phyloP scores from a whole-genome alignment of 1,140 invertebrate species.

The Aradophagus sp. region DNA sequence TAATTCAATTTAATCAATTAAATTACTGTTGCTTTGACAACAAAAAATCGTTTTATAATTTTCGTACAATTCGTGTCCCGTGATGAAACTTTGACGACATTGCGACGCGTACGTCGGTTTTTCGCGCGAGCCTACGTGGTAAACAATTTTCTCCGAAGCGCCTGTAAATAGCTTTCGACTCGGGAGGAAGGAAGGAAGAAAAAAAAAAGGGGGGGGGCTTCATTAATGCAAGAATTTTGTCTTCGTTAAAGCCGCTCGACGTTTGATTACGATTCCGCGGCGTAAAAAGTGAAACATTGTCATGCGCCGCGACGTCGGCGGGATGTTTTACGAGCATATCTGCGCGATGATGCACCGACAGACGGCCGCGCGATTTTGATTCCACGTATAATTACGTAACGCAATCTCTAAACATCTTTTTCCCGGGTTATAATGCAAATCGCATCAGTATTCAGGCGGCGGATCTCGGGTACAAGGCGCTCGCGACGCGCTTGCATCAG shows the following conservation, averaged over 20 bases:
- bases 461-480: constrained; percentile 10
- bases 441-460: constrained; percentile 34
- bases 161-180: too few species aligned
- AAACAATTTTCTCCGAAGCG: too few species aligned
- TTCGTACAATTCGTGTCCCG: too few species aligned
- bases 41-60: too few species aligned
- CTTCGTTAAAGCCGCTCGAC: constrained; percentile 15
- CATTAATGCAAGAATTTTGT: constrained; percentile 41
- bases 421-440: constrained; percentile 40
- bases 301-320: constrained; percentile 23
- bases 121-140: too few species aligned
- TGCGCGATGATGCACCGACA: constrained; percentile 6
- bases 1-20: too few species aligned
- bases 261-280: constrained; percentile 27
- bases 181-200: too few species aligned
- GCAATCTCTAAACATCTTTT: constrained; percentile 47
- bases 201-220: too few species aligned
- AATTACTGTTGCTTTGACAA: too few species aligned
- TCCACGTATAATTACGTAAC: constrained; percentile 46
- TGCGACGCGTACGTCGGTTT: too few species aligned
- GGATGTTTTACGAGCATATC: constrained; percentile 24
- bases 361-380: constrained; percentile 28
- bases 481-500: constrained; percentile 33
- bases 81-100: too few species aligned
- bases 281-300: constrained; percentile 36